A percentile compares a stretch with the other conserved stretches of the same genome.
Conservation (phyloP, 2,797 vertebrate genomes). For the Gallinago nigripennis region DNA sequence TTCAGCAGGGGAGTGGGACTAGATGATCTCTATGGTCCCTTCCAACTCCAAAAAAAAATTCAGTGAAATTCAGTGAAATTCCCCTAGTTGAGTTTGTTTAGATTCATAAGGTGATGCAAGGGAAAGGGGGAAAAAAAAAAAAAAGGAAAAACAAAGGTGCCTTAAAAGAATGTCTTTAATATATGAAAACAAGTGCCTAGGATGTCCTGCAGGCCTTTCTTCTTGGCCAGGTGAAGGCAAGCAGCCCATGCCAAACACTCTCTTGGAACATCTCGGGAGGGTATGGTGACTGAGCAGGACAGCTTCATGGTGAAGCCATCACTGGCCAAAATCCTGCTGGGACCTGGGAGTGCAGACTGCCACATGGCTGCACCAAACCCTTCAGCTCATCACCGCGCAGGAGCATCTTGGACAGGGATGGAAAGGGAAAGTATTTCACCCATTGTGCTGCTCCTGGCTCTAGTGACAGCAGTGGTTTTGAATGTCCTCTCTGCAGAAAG, state of each 20-base stretch:
- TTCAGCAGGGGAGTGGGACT: too few relatives aligned
- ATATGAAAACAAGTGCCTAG: neutral
- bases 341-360: neutral
- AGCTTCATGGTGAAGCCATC: neutral
- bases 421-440: neutral
- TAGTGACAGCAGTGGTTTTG: fast-evolving
- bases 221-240: neutral
- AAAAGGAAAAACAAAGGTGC: neutral
- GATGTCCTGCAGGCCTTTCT: neutral
- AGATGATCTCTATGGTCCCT: too few relatives aligned
- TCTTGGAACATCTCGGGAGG: neutral
- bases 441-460: neutral
- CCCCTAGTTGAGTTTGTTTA: too few relatives aligned
- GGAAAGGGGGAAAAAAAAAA: too few relatives aligned
- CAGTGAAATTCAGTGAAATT: too few relatives aligned
- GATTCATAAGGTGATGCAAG: too few relatives aligned
- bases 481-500: neutral
- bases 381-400: neutral
- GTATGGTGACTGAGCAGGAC: fast-evolving
- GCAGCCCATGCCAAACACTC: neutral
- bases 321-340: neutral
- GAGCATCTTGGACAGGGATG: fast-evolving
- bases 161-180: neutral
- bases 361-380: fast-evolving
- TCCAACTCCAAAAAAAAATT: too few relatives aligned